phyloP scores from a whole-genome alignment of 2,888 invertebrate species.

The Girardia tigrina region DNA sequence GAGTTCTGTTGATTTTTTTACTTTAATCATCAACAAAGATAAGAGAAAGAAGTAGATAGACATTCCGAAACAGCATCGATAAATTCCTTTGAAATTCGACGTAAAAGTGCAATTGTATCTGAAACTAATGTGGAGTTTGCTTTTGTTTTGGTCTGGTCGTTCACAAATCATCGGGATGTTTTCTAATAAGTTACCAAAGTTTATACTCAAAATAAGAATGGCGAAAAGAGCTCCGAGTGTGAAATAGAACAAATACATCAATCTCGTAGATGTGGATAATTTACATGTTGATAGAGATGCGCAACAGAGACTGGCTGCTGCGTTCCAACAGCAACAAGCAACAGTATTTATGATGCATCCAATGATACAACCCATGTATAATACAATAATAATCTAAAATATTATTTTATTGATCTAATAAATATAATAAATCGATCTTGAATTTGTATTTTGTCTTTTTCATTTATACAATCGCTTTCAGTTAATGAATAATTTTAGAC shows the following conservation, averaged over 20 bases:
- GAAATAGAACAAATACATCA: conserved; percentile 88
- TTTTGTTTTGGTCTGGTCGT: not conserved
- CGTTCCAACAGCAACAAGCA: conserved; percentile 82
- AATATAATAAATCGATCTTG: too few species aligned
- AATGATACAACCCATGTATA: not conserved
- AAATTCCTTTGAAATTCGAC: conserved; percentile 72
- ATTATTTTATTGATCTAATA: too few species aligned
- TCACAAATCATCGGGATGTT: conserved; percentile 53
- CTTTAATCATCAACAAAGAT: conserved; percentile 61
- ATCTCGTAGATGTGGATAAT: conserved; percentile 83
- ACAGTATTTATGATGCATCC: conserved; percentile 45
- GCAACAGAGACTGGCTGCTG: conserved; percentile 90
- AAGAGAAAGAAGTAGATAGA: conserved; percentile 81
- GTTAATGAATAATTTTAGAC: too few species aligned
- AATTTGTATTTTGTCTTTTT: too few species aligned
- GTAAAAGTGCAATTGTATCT: not conserved
- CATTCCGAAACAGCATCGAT: conserved; percentile 82
- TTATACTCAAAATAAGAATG: conserved; percentile 76
- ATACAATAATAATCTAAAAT: too few species aligned
- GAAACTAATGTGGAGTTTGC: not conserved
- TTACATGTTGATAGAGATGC: conserved; percentile 88
- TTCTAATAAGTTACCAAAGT: conserved; percentile 65
- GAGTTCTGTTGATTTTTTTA: conserved; percentile 76
- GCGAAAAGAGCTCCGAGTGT: conserved; percentile 73
- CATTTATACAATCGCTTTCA: too few species aligned